Percentiles rank a stretch among this genome's conserved stretches.
phyloP scores from a whole-genome alignment of 23 tunicate species.

The Ciona savignyi region DNA sequence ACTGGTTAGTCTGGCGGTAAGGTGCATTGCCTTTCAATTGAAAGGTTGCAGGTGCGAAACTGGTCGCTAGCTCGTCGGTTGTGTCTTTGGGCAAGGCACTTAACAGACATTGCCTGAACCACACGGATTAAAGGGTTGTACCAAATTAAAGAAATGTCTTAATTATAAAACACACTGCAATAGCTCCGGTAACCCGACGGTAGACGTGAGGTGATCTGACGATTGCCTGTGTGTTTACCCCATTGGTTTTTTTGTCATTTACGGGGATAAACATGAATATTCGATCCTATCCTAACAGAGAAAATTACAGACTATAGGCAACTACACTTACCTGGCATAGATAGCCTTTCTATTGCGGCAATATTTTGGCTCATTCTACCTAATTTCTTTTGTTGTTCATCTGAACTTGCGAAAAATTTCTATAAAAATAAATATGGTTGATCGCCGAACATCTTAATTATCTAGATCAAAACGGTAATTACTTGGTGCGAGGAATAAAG shows the following conservation, averaged over 20 bases:
- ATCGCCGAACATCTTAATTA: not conserved
- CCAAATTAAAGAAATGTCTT: no score
- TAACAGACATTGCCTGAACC: no score
- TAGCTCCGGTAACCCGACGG: no score
- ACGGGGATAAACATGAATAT: not conserved
- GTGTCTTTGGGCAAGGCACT: no score
- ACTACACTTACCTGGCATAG: constrained; percentile 36
- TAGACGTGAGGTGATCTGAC: no score
- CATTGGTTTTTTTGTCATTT: not conserved
- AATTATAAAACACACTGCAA: no score
- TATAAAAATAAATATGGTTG: constrained; percentile 11
- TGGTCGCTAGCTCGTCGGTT: no score
- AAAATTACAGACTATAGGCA: not conserved
- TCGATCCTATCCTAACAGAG: not conserved
- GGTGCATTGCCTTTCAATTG: not conserved
- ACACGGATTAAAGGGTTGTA: no score
- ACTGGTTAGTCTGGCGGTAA: not conserved
- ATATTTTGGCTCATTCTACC: constrained; percentile 25
- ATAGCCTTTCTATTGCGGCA: constrained; percentile 9
- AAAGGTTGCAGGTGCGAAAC: no score
- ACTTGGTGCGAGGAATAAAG: constrained; percentile 62
- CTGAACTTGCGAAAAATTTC: constrained; percentile 57
- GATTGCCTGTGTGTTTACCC: no score
- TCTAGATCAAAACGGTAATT: not conserved
- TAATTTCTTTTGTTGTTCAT: constrained; percentile 42